Percentiles rank a stretch among this genome's conserved stretches.
These are phyloP conservation scores for Sarcophaga bullata DNA, from an alignment of 1,140 invertebrate species.

Conservation along the genomic window DNA sequence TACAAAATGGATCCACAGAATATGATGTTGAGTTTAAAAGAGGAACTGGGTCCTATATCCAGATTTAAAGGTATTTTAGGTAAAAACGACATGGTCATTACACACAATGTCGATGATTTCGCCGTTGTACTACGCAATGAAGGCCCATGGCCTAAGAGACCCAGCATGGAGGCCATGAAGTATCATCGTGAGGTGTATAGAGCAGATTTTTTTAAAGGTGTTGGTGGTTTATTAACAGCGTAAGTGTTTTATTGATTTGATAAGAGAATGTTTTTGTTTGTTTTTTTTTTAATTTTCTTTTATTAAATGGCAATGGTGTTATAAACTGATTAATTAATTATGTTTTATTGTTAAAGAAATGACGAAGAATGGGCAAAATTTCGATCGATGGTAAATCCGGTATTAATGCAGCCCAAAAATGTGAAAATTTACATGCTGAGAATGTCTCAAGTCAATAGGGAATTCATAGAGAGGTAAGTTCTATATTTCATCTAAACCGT, in stretches of 20 bases:
- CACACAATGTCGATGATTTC: constrained; percentile 56
- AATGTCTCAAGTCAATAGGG: constrained; percentile 38
- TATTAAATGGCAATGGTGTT: background rate
- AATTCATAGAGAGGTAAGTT: constrained; percentile 56
- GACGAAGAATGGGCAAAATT: constrained; percentile 57
- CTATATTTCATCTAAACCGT: too few species aligned
- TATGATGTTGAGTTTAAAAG: constrained; percentile 43
- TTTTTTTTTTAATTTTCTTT: too few species aligned
- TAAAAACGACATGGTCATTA: constrained; percentile 56
- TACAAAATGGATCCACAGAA: background rate
- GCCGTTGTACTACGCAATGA: constrained; percentile 57
- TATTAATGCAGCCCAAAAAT: constrained; percentile 57
- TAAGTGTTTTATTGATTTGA: constrained; percentile 38
- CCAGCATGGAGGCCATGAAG: constrained; percentile 54
- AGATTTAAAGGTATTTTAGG: constrained; percentile 56
- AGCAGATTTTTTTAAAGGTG: constrained; percentile 55
- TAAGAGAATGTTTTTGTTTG: too few species aligned
- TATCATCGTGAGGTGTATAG: constrained; percentile 56
- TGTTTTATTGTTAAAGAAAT: constrained; percentile 30
- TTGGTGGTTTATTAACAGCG: constrained; percentile 55
- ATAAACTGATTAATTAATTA: background rate
- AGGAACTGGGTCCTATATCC: constrained; percentile 53
- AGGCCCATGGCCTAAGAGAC: constrained; percentile 61
- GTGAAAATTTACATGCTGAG: constrained; percentile 52
- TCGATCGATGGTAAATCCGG: constrained; percentile 57